Percentiles rank a stretch among this genome's conserved stretches.
phyloP scores from a whole-genome alignment of 1,140 invertebrate species.

The Drosophila nebulosa region DNA sequence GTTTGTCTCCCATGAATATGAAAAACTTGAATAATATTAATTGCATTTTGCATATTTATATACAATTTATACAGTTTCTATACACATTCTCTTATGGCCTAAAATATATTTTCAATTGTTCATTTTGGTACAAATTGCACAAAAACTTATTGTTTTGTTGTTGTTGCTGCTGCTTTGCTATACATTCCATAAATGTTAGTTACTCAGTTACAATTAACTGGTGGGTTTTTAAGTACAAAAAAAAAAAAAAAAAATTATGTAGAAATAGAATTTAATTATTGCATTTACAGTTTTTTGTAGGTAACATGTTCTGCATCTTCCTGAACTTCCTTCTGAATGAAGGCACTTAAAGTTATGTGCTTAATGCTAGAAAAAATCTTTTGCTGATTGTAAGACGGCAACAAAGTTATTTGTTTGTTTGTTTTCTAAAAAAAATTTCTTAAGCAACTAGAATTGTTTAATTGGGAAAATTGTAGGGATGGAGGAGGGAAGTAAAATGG shows the following conservation, averaged over 20 bases:
- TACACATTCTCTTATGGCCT: constrained; percentile 32
- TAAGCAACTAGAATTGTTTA: constrained; percentile 22
- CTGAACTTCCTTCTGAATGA: constrained; percentile 2
- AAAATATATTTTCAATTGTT: constrained; percentile 42
- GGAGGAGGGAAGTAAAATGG: too few relatives aligned
- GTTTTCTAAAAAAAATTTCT: constrained; percentile 30
- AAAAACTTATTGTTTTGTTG: constrained; percentile 17
- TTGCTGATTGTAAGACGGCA: constrained; percentile 49
- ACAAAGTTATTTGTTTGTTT: constrained; percentile 22
- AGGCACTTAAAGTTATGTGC: constrained; percentile 46
- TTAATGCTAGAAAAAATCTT: constrained; percentile 39
- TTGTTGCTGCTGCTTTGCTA: background rate
- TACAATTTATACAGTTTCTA: constrained; percentile 51
- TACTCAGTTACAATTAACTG: constrained; percentile 35
- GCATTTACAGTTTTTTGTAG: constrained; percentile 22
- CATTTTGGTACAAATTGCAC: constrained; percentile 58
- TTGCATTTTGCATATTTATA: constrained; percentile 45
- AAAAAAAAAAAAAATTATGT: background rate
- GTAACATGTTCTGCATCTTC: constrained; percentile 25
- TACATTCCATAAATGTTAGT: constrained; percentile 29
- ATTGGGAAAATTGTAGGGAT: background rate
- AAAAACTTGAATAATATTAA: constrained; percentile 19
- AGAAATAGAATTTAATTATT: constrained; percentile 14
- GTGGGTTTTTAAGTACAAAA: constrained; percentile 54
- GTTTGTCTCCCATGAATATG: too few relatives aligned